Base-by-base conservation (phyloP, 2,888 invertebrate species). In the Deroplatys truncata region DNA sequence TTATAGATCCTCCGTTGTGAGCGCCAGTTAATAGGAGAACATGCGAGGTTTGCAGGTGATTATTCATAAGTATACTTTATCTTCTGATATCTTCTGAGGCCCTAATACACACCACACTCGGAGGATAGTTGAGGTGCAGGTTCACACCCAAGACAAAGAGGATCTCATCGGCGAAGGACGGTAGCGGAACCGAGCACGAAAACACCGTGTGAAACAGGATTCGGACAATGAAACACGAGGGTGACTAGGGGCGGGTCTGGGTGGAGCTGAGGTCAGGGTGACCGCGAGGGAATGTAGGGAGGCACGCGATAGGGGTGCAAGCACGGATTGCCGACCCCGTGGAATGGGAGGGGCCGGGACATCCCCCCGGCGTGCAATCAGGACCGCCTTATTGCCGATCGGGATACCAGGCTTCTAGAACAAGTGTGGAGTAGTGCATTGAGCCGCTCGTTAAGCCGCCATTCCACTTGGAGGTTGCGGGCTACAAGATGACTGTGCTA, bases 371-470 rank as follows among this genome's bases (percentile, higher is more conserved):
- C n/a, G 86, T 84, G 25, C 88, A 85, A 89, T 90, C 89, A 84
- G 91, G 91, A 90, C 91, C 91, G 91, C 91, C 91, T 91, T 90
- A 87, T 89, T 89, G 88, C 90, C 84, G 88, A 89, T 88, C 82
- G 88, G 84, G 82, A 82, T 16, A 82, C 83, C 89, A 90, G 91
- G 87, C 82, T 72, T 31, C 84, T 88, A 91, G 86, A 28, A 90
- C 1, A 28, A 5, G 0, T 1, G 15, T 88, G 88, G 87, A 88
- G 89, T 84, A 84, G 88, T 84, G 31, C 88, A 10, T n/a, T 28
- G 13, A 15, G 9, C 20, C 56, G 25, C n/a, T 85, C 25, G 25
- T n/a, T 28, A 31, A 2, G 15, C n/a, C 56, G 56, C 56, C 25
- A 25, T 72, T 43, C 13, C 43, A 43, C 13, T 43, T 13, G 43